phyloP scores from a whole-genome alignment of 2,113 vertebrate species.

The Trichechus manatus region DNA sequence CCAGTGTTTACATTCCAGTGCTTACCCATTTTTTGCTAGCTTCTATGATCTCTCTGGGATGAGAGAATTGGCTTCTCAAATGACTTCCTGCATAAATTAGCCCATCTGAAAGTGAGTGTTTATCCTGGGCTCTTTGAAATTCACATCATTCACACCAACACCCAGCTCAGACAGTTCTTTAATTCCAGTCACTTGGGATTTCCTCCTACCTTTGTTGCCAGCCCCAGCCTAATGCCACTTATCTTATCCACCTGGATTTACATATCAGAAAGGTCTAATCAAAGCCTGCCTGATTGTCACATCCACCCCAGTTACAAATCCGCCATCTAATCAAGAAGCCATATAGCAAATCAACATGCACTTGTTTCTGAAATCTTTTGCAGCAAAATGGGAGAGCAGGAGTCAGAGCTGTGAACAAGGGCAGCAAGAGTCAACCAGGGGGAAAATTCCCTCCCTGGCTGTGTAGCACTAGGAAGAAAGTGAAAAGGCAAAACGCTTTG shows the following conservation, averaged over 20 bases:
- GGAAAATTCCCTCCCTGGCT: not conserved
- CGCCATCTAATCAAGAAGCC: slow-evolving; percentile 85
- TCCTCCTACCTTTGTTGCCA: slow-evolving; percentile 83
- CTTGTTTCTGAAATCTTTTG: slow-evolving; percentile 80
- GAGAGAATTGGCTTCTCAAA: slow-evolving; percentile 82
- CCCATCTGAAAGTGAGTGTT: slow-evolving; percentile 83
- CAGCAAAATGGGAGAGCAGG: slow-evolving; percentile 71
- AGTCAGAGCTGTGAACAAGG: slow-evolving; percentile 70
- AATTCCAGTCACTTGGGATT: slow-evolving; percentile 85
- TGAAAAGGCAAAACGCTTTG: slow-evolving; percentile 46
- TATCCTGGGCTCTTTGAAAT: slow-evolving; percentile 84
- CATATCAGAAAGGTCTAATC: slow-evolving; percentile 85
- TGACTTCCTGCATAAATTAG: slow-evolving; percentile 85
- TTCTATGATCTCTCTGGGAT: slow-evolving; percentile 80
- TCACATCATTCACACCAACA: slow-evolving; percentile 84
- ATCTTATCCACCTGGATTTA: slow-evolving; percentile 85
- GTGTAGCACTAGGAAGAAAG: not conserved
- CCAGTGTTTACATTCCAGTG: slow-evolving; percentile 83
- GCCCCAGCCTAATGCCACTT: slow-evolving; percentile 75
- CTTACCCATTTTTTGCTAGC: slow-evolving; percentile 81
- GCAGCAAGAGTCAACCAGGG: slow-evolving; percentile 41
- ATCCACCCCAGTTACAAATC: slow-evolving; percentile 82
- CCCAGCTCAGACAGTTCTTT: slow-evolving; percentile 76
- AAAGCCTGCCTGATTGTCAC: slow-evolving; percentile 84
- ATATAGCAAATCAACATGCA: slow-evolving; percentile 81